Base-by-base conservation (phyloP, 2,888 invertebrate species). In the Xylocampa areola region DNA sequence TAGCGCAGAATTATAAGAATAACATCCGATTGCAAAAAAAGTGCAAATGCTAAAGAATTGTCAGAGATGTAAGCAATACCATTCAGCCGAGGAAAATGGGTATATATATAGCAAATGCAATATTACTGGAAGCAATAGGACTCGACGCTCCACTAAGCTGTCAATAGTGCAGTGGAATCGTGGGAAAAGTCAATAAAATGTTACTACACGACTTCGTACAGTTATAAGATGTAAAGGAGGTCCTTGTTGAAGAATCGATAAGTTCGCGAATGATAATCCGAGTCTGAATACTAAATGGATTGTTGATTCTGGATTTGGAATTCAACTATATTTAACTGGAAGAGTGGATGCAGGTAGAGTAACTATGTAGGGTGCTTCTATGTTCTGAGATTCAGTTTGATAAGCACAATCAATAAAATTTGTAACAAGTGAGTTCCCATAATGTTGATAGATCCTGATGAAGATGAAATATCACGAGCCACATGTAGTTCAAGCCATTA, bases 41-140 rank as follows among this genome's bases (percentile, higher is more conserved):
- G 5, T 41, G 11, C 14, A 23, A 40, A 68, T 39, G 40, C 29
- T 32, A 49, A 33, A 68, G 16, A 35, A 35, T 8, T 63, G 36
- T 27, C 48, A 36, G 25, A 49, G 4, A 29, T 13, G 30, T 25
- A 35, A 37, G 55, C 63, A 66, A 66, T 69, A 66, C 32, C 44
- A 45, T 48, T 66, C 33, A 33, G 37, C 41, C 11, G 32, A 21
- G n/a, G 6, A 16, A 41, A 19, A 14, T 2, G 51, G 10, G 52
- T 25, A 45, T 50, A 49, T n/a, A n/a, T n/a, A n/a, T n/a, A n/a
- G 64, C 36, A 27, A 63, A 69, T 49, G 44, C 49, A 64, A 69
- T 69, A 64, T 37, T 21, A 63, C 40, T 33, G 36, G 47, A 33
- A 35, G 19, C n/a, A n/a, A 39, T 39, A 33, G 49, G n/a, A 41